phyloP scores from a whole-genome alignment of 2,888 invertebrate species.

The Barypeithes pellucidus region DNA sequence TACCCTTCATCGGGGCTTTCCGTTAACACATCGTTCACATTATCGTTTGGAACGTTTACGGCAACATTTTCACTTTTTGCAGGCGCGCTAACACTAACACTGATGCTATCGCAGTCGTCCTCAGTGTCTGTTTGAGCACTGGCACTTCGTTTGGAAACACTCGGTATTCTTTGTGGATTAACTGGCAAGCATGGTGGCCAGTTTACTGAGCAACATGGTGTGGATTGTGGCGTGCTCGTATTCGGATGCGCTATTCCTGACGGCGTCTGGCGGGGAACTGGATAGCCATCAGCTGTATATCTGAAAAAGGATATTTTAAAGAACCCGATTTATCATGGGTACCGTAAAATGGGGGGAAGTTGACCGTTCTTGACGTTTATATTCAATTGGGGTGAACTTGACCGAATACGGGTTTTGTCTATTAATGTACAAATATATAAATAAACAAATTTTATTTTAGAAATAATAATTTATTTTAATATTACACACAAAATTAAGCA shows the following conservation, averaged over 20 bases:
- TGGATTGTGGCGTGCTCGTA: slow-evolving; percentile 73
- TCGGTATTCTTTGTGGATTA: slow-evolving; percentile 39
- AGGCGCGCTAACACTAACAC: slow-evolving; percentile 49
- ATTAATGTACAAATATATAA: too few species aligned
- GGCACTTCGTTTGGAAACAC: slow-evolving; percentile 59
- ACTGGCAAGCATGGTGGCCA: slow-evolving; percentile 74
- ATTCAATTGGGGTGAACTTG: too few species aligned
- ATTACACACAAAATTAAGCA: too few species aligned
- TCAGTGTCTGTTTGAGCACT: slow-evolving; percentile 65
- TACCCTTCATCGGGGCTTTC: slow-evolving; percentile 66
- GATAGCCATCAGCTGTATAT: slow-evolving; percentile 80
- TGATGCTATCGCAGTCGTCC: slow-evolving; percentile 55
- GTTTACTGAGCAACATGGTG: slow-evolving; percentile 68
- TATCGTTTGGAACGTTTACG: slow-evolving; percentile 46
- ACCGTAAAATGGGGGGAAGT: too few species aligned
- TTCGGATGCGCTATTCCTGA: slow-evolving; percentile 30
- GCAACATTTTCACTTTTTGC: slow-evolving; percentile 46
- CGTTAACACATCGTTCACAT: slow-evolving; percentile 60
- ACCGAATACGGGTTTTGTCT: too few species aligned
- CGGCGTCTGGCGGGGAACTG: slow-evolving; percentile 62
- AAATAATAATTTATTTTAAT: too few species aligned
- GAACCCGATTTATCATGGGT: too few species aligned
- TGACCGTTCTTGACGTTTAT: too few species aligned
- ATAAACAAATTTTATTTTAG: too few species aligned
- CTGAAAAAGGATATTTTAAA: too few species aligned